Conservation (phyloP, 92 coral and sea anemone species). For the Phenganax subtilis region DNA sequence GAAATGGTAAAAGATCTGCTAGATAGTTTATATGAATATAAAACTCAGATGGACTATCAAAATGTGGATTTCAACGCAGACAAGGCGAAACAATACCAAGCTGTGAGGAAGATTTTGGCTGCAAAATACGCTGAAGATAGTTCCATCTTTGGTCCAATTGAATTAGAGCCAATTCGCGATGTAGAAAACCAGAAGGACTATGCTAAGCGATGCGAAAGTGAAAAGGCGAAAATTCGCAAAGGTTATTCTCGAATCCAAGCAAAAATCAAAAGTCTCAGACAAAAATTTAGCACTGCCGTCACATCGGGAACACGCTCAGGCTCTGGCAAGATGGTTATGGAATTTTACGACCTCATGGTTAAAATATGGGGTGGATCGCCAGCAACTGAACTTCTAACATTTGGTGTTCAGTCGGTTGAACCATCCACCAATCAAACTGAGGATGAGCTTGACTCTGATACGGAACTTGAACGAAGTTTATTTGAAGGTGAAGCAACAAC, state of each 20-base stretch:
- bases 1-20: slow-evolving; percentile 6
- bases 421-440: too few relatives aligned
- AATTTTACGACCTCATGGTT: slow-evolving; percentile 13
- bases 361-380: slow-evolving; percentile 46
- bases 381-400: slow-evolving; percentile 37
- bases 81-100: slow-evolving; percentile 16
- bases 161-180: slow-evolving; percentile 3
- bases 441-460: too few relatives aligned
- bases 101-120: not conserved
- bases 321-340: slow-evolving; percentile 43
- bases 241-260: not conserved
- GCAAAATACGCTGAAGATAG: not conserved
- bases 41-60: slow-evolving; percentile 23
- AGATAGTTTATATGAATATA: slow-evolving; percentile 9
- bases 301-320: slow-evolving; percentile 50
- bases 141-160: slow-evolving; percentile 11
- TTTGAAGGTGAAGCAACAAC: too few relatives aligned
- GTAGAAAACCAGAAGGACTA: not conserved
- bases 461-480: too few relatives aligned
- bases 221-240: not conserved
- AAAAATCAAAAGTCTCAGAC: slow-evolving; percentile 11
- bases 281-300: not conserved
- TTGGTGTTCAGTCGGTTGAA: too few relatives aligned
- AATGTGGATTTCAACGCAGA: slow-evolving; percentile 22
- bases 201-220: not conserved